phyloP scores from a whole-genome alignment of 1,140 invertebrate genomes.

The Temnothorax nylanderi region DNA sequence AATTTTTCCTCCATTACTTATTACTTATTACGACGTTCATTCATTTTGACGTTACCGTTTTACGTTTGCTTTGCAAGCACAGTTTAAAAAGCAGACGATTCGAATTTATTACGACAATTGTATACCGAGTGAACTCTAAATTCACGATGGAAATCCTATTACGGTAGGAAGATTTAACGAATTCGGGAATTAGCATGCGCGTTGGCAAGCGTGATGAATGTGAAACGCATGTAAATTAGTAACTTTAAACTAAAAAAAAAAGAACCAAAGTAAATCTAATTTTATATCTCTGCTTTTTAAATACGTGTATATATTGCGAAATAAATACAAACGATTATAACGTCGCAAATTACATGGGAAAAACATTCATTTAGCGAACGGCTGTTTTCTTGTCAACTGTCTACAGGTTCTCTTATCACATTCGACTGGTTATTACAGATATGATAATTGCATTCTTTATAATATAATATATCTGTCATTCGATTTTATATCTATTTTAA shows the following conservation, averaged over 20 bases:
- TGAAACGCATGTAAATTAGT: neutral
- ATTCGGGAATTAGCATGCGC: neutral
- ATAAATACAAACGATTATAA: neutral
- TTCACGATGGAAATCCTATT: neutral
- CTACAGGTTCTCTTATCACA: neutral
- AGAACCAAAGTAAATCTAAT: slow-evolving; percentile 4
- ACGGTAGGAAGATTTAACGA: neutral
- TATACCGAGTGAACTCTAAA: neutral
- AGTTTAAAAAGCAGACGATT: neutral
- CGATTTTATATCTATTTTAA: neutral
- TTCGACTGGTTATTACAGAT: neutral
- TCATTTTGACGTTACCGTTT: neutral
- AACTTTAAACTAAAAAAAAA: neutral
- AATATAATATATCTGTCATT: slow-evolving; percentile 6
- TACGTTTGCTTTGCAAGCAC: neutral
- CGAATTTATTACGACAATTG: neutral
- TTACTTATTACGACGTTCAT: neutral
- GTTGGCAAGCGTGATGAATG: neutral
- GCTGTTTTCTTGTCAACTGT: neutral
- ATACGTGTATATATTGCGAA: neutral
- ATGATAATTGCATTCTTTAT: slow-evolving; percentile 7
- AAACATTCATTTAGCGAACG: neutral
- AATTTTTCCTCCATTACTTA: neutral
- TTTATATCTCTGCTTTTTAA: neutral
- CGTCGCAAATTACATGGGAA: neutral